Conservation (phyloP, 2,888 invertebrate genomes). For the Apamea crenata region DNA sequence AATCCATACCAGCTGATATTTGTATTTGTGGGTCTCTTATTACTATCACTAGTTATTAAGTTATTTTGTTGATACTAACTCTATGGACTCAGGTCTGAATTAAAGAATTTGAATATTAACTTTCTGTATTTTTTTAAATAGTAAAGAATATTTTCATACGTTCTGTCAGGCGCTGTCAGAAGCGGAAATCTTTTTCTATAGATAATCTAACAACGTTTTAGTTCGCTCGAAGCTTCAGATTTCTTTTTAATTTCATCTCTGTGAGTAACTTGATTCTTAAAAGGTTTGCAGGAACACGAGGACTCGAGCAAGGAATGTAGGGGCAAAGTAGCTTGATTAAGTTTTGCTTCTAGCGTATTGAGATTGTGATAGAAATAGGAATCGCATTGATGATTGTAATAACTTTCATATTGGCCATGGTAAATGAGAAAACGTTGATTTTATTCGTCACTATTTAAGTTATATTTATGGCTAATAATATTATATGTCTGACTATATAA, state of each 20-base stretch:
- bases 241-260: constrained; percentile 38
- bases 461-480: not conserved
- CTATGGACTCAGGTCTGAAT: too few relatives aligned
- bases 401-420: not conserved
- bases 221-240: constrained; percentile 22
- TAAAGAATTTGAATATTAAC: too few relatives aligned
- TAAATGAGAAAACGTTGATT: not conserved
- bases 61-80: too few relatives aligned
- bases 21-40: too few relatives aligned
- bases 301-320: constrained; percentile 16
- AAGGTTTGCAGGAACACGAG: constrained; percentile 38
- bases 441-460: not conserved
- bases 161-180: constrained; percentile 4
- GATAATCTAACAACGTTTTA: constrained; percentile 41
- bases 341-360: not conserved
- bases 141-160: not conserved
- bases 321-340: constrained; percentile 37
- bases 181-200: constrained; percentile 17
- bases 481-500: not conserved
- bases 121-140: not conserved
- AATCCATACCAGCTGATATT: too few relatives aligned
- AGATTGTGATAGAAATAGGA: constrained; percentile 16
- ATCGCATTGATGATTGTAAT: not conserved
- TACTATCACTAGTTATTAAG: too few relatives aligned
- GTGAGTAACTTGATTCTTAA: constrained; percentile 41